Evolutionary conservation across 2,888 invertebrate species (phyloP).

Genomic region (Lymantria monacha): DNA sequence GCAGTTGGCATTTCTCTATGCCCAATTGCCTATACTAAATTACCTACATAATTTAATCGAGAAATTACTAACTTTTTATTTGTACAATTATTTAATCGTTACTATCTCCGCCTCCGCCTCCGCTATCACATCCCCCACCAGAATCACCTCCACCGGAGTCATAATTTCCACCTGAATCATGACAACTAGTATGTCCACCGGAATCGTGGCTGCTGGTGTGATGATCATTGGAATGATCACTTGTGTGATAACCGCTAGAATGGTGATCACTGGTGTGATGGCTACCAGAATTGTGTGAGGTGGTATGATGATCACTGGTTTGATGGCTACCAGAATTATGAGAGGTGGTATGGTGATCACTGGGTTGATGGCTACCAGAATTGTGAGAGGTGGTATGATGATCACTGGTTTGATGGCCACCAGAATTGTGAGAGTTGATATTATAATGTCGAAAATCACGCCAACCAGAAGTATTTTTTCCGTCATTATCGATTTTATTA

Average conservation of each 20-base stretch:
- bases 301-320: background rate
- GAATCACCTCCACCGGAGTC: conserved; percentile 2
- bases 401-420: background rate
- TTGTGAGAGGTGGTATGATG: background rate
- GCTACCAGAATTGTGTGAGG: background rate
- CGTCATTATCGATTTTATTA: too few species aligned
- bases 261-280: background rate
- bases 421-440: background rate
- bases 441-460: background rate
- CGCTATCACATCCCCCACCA: conserved; percentile 14
- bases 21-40: too few species aligned
- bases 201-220: background rate
- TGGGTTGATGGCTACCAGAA: background rate
- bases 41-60: too few species aligned
- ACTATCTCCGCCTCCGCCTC: conserved; percentile 12
- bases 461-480: too few species aligned
- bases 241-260: background rate
- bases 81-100: conserved; percentile 5
- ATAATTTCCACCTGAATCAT: conserved; percentile 7
- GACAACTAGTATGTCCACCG: background rate
- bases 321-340: background rate
- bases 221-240: background rate
- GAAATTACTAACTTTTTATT: background rate
- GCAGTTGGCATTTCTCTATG: too few species aligned
- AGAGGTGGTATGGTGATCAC: background rate